Evolutionary conservation across 2,113 vertebrate species (phyloP).

Genomic region (Petaurus breviceps): DNA sequence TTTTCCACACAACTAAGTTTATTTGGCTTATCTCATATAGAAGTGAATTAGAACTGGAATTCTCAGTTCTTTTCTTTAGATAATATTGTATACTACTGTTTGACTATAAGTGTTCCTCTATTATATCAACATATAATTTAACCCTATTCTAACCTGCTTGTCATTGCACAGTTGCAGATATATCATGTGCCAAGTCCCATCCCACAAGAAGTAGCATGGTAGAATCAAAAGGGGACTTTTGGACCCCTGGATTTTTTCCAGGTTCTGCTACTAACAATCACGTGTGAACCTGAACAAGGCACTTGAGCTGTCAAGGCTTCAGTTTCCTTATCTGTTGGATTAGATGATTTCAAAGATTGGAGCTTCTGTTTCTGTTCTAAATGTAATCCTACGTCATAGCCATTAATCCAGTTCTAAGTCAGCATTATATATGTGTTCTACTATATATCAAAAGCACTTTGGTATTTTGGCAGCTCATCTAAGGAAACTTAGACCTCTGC

Average conservation of each 20-base stretch:
- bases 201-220: neutral
- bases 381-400: constrained; percentile 15
- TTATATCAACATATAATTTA: constrained; percentile 10
- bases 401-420: neutral
- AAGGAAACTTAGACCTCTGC: constrained; percentile 26
- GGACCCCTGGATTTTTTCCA: neutral
- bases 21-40: constrained; percentile 38
- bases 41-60: constrained; percentile 37
- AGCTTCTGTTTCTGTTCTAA: constrained; percentile 16
- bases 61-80: constrained; percentile 9
- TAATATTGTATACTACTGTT: constrained; percentile 6
- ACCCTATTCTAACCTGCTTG: constrained; percentile 11
- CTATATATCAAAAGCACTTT: constrained; percentile 41
- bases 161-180: neutral
- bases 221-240: neutral
- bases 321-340: neutral
- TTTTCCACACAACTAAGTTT: constrained; percentile 32
- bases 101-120: constrained; percentile 1
- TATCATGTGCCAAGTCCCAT: neutral
- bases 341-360: neutral
- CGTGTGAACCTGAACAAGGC: neutral
- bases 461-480: constrained; percentile 32
- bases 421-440: constrained; percentile 25
- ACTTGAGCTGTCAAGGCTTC: neutral
- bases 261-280: constrained; percentile 23